Conservation (phyloP, 2,113 vertebrate genomes). For the Solea senegalensis region DNA sequence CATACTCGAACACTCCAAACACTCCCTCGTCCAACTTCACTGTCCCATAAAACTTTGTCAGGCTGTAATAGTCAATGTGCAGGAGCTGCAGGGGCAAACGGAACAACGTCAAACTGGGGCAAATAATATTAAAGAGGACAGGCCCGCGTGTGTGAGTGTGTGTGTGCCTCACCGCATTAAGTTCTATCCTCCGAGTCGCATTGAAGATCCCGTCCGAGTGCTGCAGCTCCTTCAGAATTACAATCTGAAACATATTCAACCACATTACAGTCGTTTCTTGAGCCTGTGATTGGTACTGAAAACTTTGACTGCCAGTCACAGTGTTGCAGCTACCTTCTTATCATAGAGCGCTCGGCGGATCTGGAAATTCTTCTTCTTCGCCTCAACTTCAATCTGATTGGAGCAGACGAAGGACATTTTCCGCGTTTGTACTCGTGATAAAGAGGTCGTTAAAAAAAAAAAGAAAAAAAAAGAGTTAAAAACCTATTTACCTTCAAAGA, state of each 20-base stretch:
- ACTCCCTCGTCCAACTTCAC: slow-evolving; percentile 89
- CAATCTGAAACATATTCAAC: slow-evolving; percentile 79
- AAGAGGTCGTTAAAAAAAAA: background rate
- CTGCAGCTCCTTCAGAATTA: slow-evolving; percentile 92
- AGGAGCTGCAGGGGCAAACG: slow-evolving; percentile 81
- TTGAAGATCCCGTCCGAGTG: slow-evolving; percentile 89
- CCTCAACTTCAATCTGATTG: slow-evolving; percentile 92
- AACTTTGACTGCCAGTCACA: background rate
- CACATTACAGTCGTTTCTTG: background rate
- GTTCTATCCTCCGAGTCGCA: slow-evolving; percentile 90
- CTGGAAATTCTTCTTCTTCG: slow-evolving; percentile 80
- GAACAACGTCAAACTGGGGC: background rate
- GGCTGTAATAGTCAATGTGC: slow-evolving; percentile 94
- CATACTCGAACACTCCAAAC: slow-evolving; percentile 93
- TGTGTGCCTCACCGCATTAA: slow-evolving; percentile 85
- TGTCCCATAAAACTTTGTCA: slow-evolving; percentile 98
- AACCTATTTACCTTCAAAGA: slow-evolving; percentile 85
- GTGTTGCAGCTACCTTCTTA: slow-evolving; percentile 84
- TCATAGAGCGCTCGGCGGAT: slow-evolving; percentile 90
- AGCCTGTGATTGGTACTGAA: background rate
- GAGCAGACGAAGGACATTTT: background rate
- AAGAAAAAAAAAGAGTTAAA: background rate
- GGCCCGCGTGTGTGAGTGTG: background rate
- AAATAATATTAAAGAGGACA: slow-evolving; percentile 22
- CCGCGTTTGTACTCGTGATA: background rate